A percentile compares a stretch with the other conserved stretches of the same genome.
Conservation (phyloP, 1,140 invertebrate genomes). For the Macrobrachium nipponense region DNA sequence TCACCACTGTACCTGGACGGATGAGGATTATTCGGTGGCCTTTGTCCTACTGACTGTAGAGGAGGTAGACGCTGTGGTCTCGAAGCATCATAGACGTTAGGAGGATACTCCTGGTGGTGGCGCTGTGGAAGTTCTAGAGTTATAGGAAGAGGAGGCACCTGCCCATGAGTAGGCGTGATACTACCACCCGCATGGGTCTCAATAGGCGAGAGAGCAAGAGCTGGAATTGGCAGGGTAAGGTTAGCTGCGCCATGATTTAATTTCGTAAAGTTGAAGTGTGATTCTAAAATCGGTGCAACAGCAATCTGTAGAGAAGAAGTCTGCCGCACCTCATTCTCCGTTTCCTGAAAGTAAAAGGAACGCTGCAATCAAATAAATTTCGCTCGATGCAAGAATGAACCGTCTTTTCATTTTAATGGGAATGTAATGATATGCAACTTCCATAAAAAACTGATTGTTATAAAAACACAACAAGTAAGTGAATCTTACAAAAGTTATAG, state of each 20-base stretch:
- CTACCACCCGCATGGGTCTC: background rate
- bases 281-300: background rate
- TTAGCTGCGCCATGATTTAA: background rate
- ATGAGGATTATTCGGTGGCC: no score
- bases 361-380: background rate
- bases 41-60: no score
- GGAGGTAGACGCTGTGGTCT: no score
- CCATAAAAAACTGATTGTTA: no score
- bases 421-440: no score
- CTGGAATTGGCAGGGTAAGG: conserved; percentile 26
- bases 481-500: no score
- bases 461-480: no score
- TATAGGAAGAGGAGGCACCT: background rate
- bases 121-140: background rate
- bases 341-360: conserved; percentile 15
- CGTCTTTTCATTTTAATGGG: no score
- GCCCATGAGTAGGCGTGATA: background rate
- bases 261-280: background rate
- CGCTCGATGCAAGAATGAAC: background rate
- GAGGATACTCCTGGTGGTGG: background rate
- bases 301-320: background rate
- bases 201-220: background rate
- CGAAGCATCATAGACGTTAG: background rate
- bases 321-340: conserved; percentile 18
- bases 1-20: background rate